phyloP scores from a whole-genome alignment of 2,113 vertebrate genomes.

The Nymphicus hollandicus region DNA sequence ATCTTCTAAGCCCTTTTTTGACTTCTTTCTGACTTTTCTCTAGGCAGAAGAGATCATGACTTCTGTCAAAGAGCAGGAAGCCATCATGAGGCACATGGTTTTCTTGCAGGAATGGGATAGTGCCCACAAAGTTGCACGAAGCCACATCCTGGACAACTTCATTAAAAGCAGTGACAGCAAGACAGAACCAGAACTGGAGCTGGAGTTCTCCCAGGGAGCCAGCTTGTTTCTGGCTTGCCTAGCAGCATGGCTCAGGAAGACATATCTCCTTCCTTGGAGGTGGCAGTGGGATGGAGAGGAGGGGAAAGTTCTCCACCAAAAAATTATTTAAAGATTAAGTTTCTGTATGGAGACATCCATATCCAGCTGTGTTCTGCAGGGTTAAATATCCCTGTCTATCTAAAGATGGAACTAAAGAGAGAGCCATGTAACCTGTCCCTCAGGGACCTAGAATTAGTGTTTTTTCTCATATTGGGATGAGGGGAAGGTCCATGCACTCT shows the following conservation, averaged over 20 bases:
- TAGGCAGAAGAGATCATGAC: constrained; percentile 62
- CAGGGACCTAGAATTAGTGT: background rate
- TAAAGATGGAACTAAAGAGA: background rate
- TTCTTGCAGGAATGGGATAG: constrained; percentile 85
- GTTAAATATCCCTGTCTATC: background rate
- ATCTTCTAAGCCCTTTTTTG: background rate
- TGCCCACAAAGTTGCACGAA: constrained; percentile 55
- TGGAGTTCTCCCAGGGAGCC: constrained; percentile 80
- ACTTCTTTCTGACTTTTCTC: background rate
- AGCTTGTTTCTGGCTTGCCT: constrained; percentile 84
- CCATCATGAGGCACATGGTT: constrained; percentile 69
- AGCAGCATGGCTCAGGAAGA: constrained; percentile 82
- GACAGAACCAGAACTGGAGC: constrained; percentile 80
- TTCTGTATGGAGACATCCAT: background rate
- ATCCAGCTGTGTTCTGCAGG: background rate
- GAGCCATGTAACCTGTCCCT: background rate
- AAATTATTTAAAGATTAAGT: background rate
- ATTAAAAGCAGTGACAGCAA: constrained; percentile 74
- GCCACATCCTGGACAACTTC: constrained; percentile 76
- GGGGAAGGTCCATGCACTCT: background rate
- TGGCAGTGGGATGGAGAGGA: background rate
- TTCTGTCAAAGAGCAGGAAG: constrained; percentile 71
- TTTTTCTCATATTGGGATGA: background rate
- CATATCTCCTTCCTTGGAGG: constrained; percentile 73
- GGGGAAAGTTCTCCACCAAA: background rate